phyloP scores from a whole-genome alignment of 2,797 vertebrate genomes.

The Leuciscus waleckii region DNA sequence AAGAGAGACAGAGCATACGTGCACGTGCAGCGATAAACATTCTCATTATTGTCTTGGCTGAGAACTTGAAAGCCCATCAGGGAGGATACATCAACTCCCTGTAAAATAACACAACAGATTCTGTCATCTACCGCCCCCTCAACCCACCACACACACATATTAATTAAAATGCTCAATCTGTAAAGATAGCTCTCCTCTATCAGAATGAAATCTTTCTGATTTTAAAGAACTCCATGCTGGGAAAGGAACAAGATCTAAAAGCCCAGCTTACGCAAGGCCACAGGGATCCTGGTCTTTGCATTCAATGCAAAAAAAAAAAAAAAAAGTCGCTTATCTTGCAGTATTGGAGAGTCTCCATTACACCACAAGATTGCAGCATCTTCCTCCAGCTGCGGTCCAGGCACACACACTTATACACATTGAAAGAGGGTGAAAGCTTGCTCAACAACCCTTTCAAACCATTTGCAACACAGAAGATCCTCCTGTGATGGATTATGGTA shows the following conservation, averaged over 20 bases:
- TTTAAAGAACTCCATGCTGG: conserved; percentile 2
- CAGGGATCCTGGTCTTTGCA: conserved; percentile 50
- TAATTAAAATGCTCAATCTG: conserved; percentile 28
- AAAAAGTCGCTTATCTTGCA: conserved; percentile 54
- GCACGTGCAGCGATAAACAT: conserved; percentile 34
- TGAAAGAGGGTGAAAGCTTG: conserved; percentile 18
- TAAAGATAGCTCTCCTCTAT: background rate
- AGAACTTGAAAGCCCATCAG: conserved; percentile 45
- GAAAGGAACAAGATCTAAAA: conserved; percentile 30
- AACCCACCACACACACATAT: conserved; percentile 27
- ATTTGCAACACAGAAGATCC: conserved; percentile 29
- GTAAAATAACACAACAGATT: conserved; percentile 37
- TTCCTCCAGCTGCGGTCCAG: conserved; percentile 15
- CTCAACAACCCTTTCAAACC: conserved; percentile 32
- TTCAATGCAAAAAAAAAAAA: conserved; percentile 30
- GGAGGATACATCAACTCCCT: conserved; percentile 24
- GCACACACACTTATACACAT: conserved; percentile 38
- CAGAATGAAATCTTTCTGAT: background rate
- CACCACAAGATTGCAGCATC: conserved; percentile 52
- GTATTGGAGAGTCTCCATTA: conserved; percentile 60
- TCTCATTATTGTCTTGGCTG: conserved; percentile 41
- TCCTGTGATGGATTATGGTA: conserved; percentile 19
- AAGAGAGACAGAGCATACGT: background rate
- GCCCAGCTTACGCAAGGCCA: conserved; percentile 28
- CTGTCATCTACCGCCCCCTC: conserved; percentile 22